phyloP scores from a whole-genome alignment of 2,888 invertebrate species.

The Merodon equestris region DNA sequence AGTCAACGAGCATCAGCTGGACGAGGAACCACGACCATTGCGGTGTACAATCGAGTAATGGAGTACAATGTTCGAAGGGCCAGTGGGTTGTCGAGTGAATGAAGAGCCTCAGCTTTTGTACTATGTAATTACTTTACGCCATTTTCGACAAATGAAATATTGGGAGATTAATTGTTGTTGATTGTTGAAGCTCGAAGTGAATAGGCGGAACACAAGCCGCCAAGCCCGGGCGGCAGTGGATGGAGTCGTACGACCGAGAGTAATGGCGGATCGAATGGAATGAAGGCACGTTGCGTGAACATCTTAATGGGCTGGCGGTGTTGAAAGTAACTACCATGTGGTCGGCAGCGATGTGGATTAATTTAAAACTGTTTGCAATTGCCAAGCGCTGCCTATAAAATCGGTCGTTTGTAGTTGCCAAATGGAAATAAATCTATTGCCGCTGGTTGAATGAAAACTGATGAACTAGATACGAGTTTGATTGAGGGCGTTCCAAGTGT shows the following conservation, averaged over 20 bases:
- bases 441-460: too few relatives aligned
- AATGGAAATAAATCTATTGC: too few relatives aligned
- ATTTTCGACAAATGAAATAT: constrained; percentile 67
- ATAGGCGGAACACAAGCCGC: not conserved
- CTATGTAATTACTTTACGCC: constrained; percentile 61
- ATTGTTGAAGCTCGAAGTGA: constrained; percentile 32
- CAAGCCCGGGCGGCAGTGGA: too few relatives aligned
- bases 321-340: constrained; percentile 35
- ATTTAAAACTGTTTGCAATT: constrained; percentile 38
- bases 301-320: constrained; percentile 52
- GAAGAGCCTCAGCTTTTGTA: constrained; percentile 39
- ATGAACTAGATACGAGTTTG: too few relatives aligned
- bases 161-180: constrained; percentile 67
- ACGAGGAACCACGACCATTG: constrained; percentile 13
- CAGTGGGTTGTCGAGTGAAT: constrained; percentile 11
- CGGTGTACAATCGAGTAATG: constrained; percentile 8
- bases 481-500: too few relatives aligned
- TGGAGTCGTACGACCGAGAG: not conserved
- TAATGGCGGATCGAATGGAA: not conserved
- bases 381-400: too few relatives aligned
- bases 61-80: not conserved
- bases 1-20: constrained; percentile 46
- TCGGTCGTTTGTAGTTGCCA: too few relatives aligned
- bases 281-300: constrained; percentile 53
- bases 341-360: constrained; percentile 41